phyloP scores from a whole-genome alignment of 53 echinoderm and acorn worm species.

The Apostichopus leukothele region DNA sequence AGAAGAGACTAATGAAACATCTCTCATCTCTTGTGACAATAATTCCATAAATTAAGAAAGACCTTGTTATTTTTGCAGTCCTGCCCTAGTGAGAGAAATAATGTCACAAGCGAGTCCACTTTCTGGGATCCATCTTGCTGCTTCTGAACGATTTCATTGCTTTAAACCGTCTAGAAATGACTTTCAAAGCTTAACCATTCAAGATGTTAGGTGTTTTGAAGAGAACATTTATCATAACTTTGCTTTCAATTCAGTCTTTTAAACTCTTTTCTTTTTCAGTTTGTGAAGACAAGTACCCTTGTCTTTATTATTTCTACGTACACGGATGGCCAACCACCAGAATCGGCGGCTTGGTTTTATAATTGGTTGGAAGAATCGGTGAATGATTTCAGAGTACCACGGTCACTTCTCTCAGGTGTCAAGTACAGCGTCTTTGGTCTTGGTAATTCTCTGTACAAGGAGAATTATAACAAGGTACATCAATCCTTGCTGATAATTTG shows the following conservation, averaged over 20 bases:
- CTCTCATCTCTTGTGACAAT: no score
- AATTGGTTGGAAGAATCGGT: constrained; percentile 83
- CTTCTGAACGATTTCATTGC: no score
- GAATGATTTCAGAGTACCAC: constrained; percentile 91
- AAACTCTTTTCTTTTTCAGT: constrained; percentile 36
- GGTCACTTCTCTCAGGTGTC: constrained; percentile 73
- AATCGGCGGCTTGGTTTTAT: constrained; percentile 80
- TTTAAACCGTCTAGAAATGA: no score
- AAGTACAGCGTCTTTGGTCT: constrained; percentile 90
- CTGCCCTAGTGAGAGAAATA: no score
- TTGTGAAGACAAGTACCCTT: constrained; percentile 49
- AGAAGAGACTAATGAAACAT: no score
- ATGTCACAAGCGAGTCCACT: no score
- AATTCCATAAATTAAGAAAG: no score
- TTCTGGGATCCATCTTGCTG: no score
- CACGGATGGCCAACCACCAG: constrained; percentile 82
- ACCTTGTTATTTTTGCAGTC: no score
- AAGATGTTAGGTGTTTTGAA: no score
- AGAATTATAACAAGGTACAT: constrained; percentile 82
- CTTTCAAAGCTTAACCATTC: not conserved
- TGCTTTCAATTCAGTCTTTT: no score
- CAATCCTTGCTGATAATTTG: not conserved
- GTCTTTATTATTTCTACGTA: constrained; percentile 83
- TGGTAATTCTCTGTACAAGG: constrained; percentile 87
- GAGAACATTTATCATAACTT: no score